Evolutionary conservation across 2,797 vertebrate genomes (phyloP).

Genomic region (Clarias pachynema): DNA sequence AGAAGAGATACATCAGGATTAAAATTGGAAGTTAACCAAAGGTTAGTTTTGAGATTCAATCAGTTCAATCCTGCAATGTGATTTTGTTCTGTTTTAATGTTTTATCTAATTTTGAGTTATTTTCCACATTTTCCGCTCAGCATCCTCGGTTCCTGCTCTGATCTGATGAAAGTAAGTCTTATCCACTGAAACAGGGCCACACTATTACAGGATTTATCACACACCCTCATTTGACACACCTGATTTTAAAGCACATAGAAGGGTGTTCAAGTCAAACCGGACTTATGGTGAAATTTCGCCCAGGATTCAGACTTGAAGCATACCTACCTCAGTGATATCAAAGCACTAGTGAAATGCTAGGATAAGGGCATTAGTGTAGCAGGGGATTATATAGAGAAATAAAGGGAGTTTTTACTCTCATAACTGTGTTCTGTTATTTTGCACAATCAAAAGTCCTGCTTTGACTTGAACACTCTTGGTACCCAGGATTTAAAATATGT

Average conservation of each 20-base stretch:
- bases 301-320: no score
- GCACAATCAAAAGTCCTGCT: no score
- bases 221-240: neutral
- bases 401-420: no score
- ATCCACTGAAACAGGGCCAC: neutral
- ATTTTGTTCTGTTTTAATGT: neutral
- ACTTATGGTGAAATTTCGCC: no score
- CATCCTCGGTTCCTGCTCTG: slow-evolving; percentile 93
- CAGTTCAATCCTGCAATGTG: neutral
- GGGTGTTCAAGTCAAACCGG: no score
- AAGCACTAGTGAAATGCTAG: no score
- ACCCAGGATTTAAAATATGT: no score
- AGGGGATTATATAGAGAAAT: no score
- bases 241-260: neutral
- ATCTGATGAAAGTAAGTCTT: slow-evolving; percentile 83
- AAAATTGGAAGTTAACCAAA: slow-evolving; percentile 93
- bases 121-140: slow-evolving; percentile 64
- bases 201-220: neutral
- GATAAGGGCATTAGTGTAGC: no score
- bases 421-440: no score
- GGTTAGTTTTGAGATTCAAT: slow-evolving; percentile 70
- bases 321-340: no score
- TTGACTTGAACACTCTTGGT: no score
- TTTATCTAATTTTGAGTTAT: slow-evolving; percentile 1
- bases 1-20: slow-evolving; percentile 84